phyloP scores from a whole-genome alignment of 2,888 invertebrate genomes.

The Drosophila koepferae region DNA sequence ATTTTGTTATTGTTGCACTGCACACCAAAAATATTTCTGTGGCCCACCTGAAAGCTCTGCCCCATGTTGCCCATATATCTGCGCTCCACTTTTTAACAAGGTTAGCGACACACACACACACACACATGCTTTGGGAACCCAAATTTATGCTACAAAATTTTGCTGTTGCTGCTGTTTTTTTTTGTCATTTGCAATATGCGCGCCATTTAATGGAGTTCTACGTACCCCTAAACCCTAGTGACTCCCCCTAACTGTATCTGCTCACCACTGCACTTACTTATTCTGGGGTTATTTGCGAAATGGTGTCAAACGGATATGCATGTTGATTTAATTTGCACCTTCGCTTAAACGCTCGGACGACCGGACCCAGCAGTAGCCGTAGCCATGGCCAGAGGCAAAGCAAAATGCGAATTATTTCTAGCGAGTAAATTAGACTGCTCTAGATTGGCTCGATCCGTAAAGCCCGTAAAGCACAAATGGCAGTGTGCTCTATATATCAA shows the following conservation, averaged over 20 bases:
- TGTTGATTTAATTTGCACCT: slow-evolving; percentile 82
- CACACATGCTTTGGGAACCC: slow-evolving; percentile 11
- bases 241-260: not conserved
- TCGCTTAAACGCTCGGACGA: slow-evolving; percentile 69
- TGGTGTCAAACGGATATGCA: slow-evolving; percentile 82
- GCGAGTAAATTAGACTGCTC: slow-evolving; percentile 75
- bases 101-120: slow-evolving; percentile 51
- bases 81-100: slow-evolving; percentile 78
- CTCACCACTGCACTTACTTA: slow-evolving; percentile 4
- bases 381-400: not conserved
- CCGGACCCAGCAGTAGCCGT: not conserved
- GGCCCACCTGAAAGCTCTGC: slow-evolving; percentile 32
- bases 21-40: slow-evolving; percentile 6
- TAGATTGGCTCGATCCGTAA: slow-evolving; percentile 39
- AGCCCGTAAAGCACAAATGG: not conserved
- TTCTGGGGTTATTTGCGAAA: slow-evolving; percentile 65
- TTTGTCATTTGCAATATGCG: slow-evolving; percentile 77
- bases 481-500: slow-evolving; percentile 28
- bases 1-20: slow-evolving; percentile 42
- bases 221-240: not conserved
- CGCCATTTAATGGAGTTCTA: slow-evolving; percentile 51
- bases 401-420: slow-evolving; percentile 68
- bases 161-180: slow-evolving; percentile 56
- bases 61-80: slow-evolving; percentile 48
- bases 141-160: slow-evolving; percentile 64